Evolutionary conservation across 2,113 vertebrate genomes (phyloP).

Genomic region (Leucopsar rothschildi): DNA sequence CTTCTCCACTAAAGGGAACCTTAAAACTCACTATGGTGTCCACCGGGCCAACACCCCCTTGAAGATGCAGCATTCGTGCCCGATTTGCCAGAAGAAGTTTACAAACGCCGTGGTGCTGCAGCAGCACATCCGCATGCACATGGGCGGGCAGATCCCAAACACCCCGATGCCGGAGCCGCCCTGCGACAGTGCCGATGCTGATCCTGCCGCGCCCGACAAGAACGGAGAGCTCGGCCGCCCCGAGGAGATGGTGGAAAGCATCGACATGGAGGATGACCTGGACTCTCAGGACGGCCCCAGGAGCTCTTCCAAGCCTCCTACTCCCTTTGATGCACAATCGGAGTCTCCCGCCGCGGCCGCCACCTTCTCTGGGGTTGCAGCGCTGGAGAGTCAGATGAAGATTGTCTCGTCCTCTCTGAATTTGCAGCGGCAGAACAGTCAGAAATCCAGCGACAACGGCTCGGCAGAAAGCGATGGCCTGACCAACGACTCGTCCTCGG

Average conservation of each 20-base stretch:
- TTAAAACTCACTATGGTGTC: conserved; percentile 95
- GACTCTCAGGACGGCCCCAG: conserved; percentile 71
- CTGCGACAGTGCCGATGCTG: conserved; percentile 74
- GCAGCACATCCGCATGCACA: conserved; percentile 98
- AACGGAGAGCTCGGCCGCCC: conserved; percentile 47
- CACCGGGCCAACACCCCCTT: conserved; percentile 86
- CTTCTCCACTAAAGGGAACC: conserved; percentile 96
- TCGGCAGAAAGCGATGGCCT: conserved; percentile 82
- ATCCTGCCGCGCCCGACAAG: conserved; percentile 71
- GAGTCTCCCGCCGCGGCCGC: conserved; percentile 37
- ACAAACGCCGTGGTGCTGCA: conserved; percentile 94
- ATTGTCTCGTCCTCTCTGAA: conserved; percentile 72
- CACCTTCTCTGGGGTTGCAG: conserved; percentile 70
- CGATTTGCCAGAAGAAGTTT: conserved; percentile 98
- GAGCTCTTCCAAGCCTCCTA: conserved; percentile 51
- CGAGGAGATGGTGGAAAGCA: conserved; percentile 65
- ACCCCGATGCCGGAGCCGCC: conserved; percentile 82
- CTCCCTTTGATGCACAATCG: conserved; percentile 55
- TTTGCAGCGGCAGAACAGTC: conserved; percentile 86
- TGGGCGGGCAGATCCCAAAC: conserved; percentile 97
- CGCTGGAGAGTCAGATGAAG: conserved; percentile 80
- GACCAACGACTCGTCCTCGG: conserved; percentile 78
- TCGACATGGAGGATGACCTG: conserved; percentile 74
- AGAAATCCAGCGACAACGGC: conserved; percentile 75
- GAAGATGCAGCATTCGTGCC: conserved; percentile 95